Percentiles rank a stretch among this genome's conserved stretches.
Evolutionary conservation across 2,888 invertebrate genomes (phyloP).

Genomic region (Drosophila mettleri): DNA sequence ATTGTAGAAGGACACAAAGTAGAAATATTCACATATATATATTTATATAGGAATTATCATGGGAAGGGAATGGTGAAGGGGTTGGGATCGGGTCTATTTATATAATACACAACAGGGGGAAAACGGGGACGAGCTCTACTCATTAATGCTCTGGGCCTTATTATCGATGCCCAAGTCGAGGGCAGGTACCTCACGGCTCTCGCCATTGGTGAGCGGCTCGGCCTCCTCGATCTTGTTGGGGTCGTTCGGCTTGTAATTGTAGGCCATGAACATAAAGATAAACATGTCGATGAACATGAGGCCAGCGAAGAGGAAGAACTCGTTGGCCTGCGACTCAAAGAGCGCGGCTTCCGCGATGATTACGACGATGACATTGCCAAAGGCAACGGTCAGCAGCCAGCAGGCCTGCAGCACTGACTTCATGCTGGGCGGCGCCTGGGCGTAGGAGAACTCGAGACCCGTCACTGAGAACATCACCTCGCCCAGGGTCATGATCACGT

Average conservation of each 20-base stretch:
- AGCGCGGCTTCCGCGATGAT: constrained; percentile 92
- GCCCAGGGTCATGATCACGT: constrained; percentile 88
- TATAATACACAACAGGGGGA: constrained; percentile 46
- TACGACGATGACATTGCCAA: constrained; percentile 91
- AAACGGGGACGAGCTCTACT: constrained; percentile 37
- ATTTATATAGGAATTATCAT: constrained; percentile 19
- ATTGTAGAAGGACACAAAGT: constrained; percentile 44
- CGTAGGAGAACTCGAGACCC: constrained; percentile 97
- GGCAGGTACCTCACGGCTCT: constrained; percentile 22
- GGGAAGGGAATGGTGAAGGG: neutral
- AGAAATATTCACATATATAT: constrained; percentile 12
- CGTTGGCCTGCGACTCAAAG: constrained; percentile 91
- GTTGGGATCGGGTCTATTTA: constrained; percentile 2
- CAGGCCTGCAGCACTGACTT: constrained; percentile 96
- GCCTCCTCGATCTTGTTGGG: constrained; percentile 59
- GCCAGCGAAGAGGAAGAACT: constrained; percentile 95
- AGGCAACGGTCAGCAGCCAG: constrained; percentile 96
- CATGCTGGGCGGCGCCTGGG: constrained; percentile 96
- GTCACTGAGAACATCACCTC: constrained; percentile 92
- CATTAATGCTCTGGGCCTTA: constrained; percentile 62
- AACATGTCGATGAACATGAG: constrained; percentile 94
- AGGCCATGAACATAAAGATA: constrained; percentile 92
- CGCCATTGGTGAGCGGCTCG: constrained; percentile 54
- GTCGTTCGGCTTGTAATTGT: constrained; percentile 88
- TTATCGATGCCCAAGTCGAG: constrained; percentile 70